Evolutionary conservation across 2,888 invertebrate species (phyloP), one percentile per base, ranked within the genome.

Genomic region (Scrobipalpa atriplicella): DNA sequence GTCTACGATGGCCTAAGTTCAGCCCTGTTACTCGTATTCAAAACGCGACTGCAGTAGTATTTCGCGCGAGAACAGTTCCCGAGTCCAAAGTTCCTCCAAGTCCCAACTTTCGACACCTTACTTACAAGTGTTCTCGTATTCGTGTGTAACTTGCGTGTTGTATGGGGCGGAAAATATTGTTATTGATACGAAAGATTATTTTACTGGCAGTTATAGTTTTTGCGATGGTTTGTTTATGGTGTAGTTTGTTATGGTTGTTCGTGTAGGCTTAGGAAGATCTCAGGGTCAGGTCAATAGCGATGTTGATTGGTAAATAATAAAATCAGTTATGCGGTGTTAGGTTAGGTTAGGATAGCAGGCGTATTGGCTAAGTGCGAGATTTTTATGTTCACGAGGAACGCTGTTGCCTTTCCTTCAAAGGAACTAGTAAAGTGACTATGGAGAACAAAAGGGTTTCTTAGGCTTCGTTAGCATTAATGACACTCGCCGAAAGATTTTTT

Each of bases 21-120:
- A 16, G n/a, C 47, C 47, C 47, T 47, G 47, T 6, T 5, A 47
- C 16, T 47, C 47, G 47, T 47, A 47, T 47, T 47, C 47, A 47
- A 47, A 47, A 47, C 47, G 47, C 47, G 47, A 47, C 47, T 47
- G 47, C 47, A 47, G 47, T 16, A 47, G 16, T 47, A 47, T 47
- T 47, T 47, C 16, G 47, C 47, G n/a, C 47, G n/a, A 3, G 47
- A 47, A 47, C 47, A 3, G 8, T 47, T 47, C 47, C 16, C 47
- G 47, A 47, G 47, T 47, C 16, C 16, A n/a, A 16, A 47, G 47
- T 47, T 47, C 16, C 16, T 10, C 29, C 29, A 29, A 29, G 29
- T 29, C 5, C 5, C 47, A 47, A 47, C 47, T 47, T 47, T 47
- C 47, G 47, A 47, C 47, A 47, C 47, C 47, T 47, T 29, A 47